These are phyloP conservation scores for Scatophagus argus DNA, from an alignment of 2,113 vertebrate genomes.

Conservation along the genomic window DNA sequence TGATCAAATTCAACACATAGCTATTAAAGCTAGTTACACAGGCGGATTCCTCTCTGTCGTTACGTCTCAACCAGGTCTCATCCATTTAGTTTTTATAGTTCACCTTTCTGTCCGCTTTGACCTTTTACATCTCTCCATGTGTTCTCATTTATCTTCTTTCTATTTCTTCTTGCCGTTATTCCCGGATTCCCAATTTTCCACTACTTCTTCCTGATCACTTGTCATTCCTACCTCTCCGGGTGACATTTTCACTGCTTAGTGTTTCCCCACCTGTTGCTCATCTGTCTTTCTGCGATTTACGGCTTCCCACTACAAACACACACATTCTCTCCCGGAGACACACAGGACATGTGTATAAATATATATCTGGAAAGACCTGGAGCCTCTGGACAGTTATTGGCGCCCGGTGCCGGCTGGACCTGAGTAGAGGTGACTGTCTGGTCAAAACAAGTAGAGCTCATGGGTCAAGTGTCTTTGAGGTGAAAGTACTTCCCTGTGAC, in stretches of 20 bases:
- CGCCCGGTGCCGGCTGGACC: slow-evolving; percentile 56
- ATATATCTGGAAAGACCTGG: slow-evolving; percentile 24
- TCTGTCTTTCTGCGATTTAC: slow-evolving; percentile 70
- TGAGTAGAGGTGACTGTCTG: slow-evolving; percentile 39
- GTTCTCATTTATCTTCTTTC: slow-evolving; percentile 65
- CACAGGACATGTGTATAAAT: slow-evolving; percentile 28
- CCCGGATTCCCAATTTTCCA: slow-evolving; percentile 56
- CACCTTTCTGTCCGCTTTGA: slow-evolving; percentile 1
- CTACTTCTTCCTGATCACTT: slow-evolving; percentile 51
- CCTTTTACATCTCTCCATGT: slow-evolving; percentile 25
- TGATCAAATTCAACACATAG: slow-evolving; percentile 1
- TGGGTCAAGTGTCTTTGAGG: slow-evolving; percentile 55
- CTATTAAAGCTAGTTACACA: too few species aligned
- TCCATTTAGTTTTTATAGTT: neutral
- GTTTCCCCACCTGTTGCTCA: slow-evolving; percentile 76
- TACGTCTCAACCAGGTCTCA: neutral
- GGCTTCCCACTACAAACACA: slow-evolving; percentile 23
- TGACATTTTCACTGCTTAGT: slow-evolving; percentile 17
- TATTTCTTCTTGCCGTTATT: slow-evolving; percentile 44
- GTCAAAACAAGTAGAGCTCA: slow-evolving; percentile 28
- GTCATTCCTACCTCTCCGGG: slow-evolving; percentile 39
- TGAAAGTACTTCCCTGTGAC: slow-evolving; percentile 64
- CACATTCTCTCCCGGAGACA: slow-evolving; percentile 1
- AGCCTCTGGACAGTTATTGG: slow-evolving; percentile 54
- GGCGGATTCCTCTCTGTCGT: neutral